phyloP scores from a whole-genome alignment of 2,797 vertebrate species.

The Aulostomus chinensis region DNA sequence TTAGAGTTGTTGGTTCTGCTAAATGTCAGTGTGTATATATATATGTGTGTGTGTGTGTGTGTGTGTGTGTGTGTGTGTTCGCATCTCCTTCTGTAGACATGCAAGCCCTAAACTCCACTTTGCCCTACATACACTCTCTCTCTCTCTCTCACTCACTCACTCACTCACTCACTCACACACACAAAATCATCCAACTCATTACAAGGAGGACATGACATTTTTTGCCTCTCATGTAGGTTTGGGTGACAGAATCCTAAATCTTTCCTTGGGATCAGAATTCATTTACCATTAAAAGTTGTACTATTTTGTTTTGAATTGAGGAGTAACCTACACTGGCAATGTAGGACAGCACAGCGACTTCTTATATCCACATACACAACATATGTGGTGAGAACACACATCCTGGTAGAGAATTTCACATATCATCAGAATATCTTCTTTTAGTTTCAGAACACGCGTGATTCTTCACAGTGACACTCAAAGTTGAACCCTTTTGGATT shows the following conservation, averaged over 20 bases:
- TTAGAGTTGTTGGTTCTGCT: constrained; percentile 61
- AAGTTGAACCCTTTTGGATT: no score
- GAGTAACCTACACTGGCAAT: not conserved
- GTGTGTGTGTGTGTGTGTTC: constrained; percentile 15
- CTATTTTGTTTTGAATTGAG: no score
- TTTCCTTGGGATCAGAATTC: constrained; percentile 42
- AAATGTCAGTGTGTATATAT: constrained; percentile 68
- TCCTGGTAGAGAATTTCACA: no score
- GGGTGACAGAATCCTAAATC: constrained; percentile 63
- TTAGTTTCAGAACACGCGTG: no score
- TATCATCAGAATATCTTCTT: no score
- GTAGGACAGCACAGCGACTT: no score
- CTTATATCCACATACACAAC: no score
- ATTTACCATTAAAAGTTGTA: constrained; percentile 16
- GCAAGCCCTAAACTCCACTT: constrained; percentile 48
- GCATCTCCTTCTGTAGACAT: constrained; percentile 19
- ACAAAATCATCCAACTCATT: constrained; percentile 80
- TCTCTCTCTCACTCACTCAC: constrained; percentile 4
- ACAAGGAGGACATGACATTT: constrained; percentile 88
- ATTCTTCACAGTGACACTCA: no score
- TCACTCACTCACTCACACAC: constrained; percentile 53
- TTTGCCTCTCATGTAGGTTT: constrained; percentile 74
- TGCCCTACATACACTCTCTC: constrained; percentile 7
- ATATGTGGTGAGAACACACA: no score
- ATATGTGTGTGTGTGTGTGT: constrained; percentile 29